Conservation (phyloP, 2,113 vertebrate genomes). For the Mixornis gularis region DNA sequence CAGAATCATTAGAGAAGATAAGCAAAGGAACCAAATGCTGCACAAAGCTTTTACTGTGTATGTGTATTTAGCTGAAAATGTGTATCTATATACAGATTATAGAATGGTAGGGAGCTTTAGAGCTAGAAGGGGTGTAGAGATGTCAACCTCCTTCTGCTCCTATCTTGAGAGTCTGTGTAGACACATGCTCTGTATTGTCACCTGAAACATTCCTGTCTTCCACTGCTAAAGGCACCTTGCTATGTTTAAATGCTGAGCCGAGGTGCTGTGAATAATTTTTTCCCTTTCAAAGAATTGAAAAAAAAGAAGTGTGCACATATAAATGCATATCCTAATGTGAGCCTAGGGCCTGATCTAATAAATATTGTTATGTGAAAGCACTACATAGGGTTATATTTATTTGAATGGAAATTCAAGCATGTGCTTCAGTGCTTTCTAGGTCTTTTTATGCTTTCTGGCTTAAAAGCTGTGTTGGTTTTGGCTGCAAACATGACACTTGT, state of each 20-base stretch:
- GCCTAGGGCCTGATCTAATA: background rate
- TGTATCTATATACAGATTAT: background rate
- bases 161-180: background rate
- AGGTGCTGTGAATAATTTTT: background rate
- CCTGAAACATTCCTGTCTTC: background rate
- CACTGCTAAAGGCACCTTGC: background rate
- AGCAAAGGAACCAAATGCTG: background rate
- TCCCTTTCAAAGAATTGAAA: background rate
- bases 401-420: background rate
- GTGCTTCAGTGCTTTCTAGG: background rate
- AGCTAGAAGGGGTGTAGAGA: background rate
- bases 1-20: background rate
- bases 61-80: background rate
- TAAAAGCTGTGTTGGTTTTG: background rate
- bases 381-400: background rate
- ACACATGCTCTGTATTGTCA: background rate
- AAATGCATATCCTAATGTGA: background rate
- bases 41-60: background rate
- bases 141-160: background rate
- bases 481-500: background rate
- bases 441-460: background rate
- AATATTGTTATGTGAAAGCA: background rate
- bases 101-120: background rate
- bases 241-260: background rate
- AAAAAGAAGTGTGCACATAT: fast-evolving